A percentile compares a stretch with the other conserved stretches of the same genome.
phyloP scores from a whole-genome alignment of 2,113 vertebrate species.

The Calypte anna region DNA sequence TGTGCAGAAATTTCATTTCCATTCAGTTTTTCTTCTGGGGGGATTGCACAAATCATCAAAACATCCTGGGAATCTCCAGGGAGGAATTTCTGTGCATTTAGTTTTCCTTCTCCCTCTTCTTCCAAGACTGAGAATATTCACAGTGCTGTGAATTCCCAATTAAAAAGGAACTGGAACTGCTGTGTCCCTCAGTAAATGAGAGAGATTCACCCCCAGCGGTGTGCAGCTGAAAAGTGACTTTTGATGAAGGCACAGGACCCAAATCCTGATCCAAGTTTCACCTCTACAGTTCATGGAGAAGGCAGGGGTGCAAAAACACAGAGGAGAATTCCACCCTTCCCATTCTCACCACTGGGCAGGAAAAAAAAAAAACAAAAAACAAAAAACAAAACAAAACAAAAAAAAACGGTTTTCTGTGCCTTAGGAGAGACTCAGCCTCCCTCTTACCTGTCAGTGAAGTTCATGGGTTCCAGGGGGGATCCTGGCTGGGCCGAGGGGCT shows the following conservation, averaged over 20 bases:
- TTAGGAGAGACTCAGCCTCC: fast-evolving
- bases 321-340: not conserved
- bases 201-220: not conserved
- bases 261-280: fast-evolving
- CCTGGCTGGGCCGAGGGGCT: not conserved
- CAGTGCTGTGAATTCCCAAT: not conserved
- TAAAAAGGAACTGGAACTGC: not conserved
- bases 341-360: fast-evolving
- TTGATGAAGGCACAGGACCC: not conserved
- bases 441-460: constrained; percentile 46
- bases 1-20: not conserved
- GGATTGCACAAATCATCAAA: not conserved
- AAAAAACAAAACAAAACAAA: no score
- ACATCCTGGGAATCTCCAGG: not conserved
- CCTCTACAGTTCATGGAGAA: not conserved
- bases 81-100: not conserved
- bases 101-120: not conserved
- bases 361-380: not conserved
- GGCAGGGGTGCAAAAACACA: not conserved
- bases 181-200: not conserved
- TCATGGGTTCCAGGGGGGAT: constrained; percentile 60
- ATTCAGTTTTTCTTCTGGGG: not conserved
- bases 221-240: fast-evolving
- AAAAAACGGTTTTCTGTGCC: not conserved
- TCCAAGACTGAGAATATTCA: fast-evolving